Evolutionary conservation across 2,113 vertebrate genomes (phyloP).

Genomic region (Ptilonorhynchus violaceus): DNA sequence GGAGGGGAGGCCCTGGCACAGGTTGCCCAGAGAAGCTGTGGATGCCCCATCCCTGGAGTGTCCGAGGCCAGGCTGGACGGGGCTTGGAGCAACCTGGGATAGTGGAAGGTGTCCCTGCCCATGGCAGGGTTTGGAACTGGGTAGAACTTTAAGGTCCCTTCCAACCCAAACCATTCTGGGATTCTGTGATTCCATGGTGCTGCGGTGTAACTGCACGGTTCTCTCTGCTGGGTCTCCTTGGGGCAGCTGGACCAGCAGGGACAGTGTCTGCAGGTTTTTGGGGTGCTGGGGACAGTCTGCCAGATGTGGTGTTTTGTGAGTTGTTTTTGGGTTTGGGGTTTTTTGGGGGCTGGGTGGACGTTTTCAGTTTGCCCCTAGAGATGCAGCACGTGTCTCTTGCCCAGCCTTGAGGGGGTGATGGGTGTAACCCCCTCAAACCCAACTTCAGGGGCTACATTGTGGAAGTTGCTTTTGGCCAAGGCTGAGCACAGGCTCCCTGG

Average conservation of each 20-base stretch:
- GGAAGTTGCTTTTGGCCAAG: not conserved
- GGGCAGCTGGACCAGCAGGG: not conserved
- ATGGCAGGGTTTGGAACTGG: not conserved
- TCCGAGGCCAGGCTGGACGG: fast-evolving
- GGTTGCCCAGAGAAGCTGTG: not conserved
- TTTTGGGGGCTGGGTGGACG: not conserved
- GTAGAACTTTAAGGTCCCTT: not conserved
- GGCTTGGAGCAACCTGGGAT: fast-evolving
- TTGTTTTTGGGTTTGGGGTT: not conserved
- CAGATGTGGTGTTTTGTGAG: too few species aligned
- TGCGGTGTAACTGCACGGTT: not conserved
- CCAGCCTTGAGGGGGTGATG: not conserved
- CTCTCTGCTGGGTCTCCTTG: not conserved
- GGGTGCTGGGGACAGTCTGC: not conserved
- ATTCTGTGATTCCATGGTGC: not conserved
- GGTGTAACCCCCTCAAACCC: fast-evolving
- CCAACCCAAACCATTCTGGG: not conserved
- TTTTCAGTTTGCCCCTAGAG: fast-evolving
- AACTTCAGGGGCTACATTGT: not conserved
- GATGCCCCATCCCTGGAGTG: not conserved
- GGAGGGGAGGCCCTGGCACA: not conserved
- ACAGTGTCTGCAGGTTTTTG: fast-evolving
- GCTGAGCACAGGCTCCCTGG: not conserved
- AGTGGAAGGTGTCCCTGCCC: not conserved
- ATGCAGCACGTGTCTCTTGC: fast-evolving